Base-by-base conservation (phyloP, 2,113 vertebrate genomes). In the Plestiodon gilberti region DNA sequence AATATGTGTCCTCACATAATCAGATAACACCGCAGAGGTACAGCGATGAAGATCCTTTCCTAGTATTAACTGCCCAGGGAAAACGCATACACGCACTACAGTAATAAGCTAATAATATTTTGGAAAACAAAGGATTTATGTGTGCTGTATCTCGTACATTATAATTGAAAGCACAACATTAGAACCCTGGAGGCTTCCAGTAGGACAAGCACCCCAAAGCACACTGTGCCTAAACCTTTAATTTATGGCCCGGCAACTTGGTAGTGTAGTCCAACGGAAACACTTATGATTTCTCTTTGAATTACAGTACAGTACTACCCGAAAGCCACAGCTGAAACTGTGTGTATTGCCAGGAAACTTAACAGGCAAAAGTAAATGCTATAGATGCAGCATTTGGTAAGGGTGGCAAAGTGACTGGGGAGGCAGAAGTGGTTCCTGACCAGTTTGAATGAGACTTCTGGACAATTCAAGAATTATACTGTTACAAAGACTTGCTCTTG, bases 71-170 rank as follows among this genome's bases (percentile, higher is more conserved):
- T 87, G 43, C 84, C 62, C 0, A 3, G 48, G 1, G 5, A 13
- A 85, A 73, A 67, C 79, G 7, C 33, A 74, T 14, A 52, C 35
- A 3, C 22, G 17, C 2, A 25, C 25, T 6, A n/a, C 40, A 79
- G 62, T 22, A 81, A 55, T 61, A 55, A 0, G 0, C 2, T 23
- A 55, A 84, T 65, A 87, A 2, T n/a, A 55, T 65, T 28, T 67
- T 79, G 30, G n/a, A 87, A 83, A 91, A 78, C 28, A 43, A 64
- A 48, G 20, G 25, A 33, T 84, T 75, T 82, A 40, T 1, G 15
- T 6, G 9, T 71, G 8, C 1, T 28, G 2, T 83, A 3, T 13
- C 35, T 78, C 20, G 38, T 1, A 48, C 83, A 78, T 1, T 57
- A 7, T 43, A 28, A 0, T 62, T 88, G 88, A 30, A 1, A 13